Percentiles rank a stretch among this genome's conserved stretches.
These are phyloP conservation scores for Melanostoma scalare DNA, from an alignment of 2,888 invertebrate genomes.

Conservation along the genomic window DNA sequence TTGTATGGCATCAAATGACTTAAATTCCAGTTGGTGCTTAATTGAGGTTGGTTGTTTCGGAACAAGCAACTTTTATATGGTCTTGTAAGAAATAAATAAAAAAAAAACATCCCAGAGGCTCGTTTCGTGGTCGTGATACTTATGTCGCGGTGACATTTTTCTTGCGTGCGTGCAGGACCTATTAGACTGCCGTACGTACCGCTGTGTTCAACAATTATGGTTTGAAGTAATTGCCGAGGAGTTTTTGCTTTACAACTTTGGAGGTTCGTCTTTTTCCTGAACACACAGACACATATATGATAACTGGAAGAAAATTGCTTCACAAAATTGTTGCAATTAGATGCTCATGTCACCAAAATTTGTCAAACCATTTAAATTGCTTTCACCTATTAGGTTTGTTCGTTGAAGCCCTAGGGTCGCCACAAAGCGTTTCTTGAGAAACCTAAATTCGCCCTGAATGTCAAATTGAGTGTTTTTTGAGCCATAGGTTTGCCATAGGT, in stretches of 20 bases:
- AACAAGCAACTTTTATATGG: not conserved
- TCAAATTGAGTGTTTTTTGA: too few relatives aligned
- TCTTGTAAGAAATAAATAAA: not conserved
- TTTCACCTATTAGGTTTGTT: too few relatives aligned
- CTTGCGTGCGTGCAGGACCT: slow-evolving; percentile 61
- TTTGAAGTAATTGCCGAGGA: slow-evolving; percentile 67
- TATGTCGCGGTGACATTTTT: slow-evolving; percentile 69
- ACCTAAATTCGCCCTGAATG: too few relatives aligned
- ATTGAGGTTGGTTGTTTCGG: slow-evolving; percentile 59
- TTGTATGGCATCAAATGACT: slow-evolving; percentile 63
- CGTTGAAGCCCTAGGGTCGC: too few relatives aligned
- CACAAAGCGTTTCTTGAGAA: too few relatives aligned
- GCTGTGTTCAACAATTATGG: slow-evolving; percentile 63
- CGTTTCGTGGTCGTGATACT: slow-evolving; percentile 56
- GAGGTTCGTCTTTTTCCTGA: too few relatives aligned
- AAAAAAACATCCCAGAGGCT: slow-evolving; percentile 17
- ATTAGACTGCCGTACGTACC: slow-evolving; percentile 40
- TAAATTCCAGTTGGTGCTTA: slow-evolving; percentile 70
- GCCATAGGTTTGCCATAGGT: too few relatives aligned
- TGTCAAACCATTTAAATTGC: too few relatives aligned
- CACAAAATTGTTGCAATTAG: too few relatives aligned
- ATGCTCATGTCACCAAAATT: too few relatives aligned
- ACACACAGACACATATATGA: too few relatives aligned
- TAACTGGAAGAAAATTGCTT: too few relatives aligned
- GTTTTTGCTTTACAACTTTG: slow-evolving; percentile 49